Percentiles rank a stretch among this genome's conserved stretches.
Evolutionary conservation across 2,797 vertebrate genomes (phyloP).

Genomic region (Setipinna tenuifilis): DNA sequence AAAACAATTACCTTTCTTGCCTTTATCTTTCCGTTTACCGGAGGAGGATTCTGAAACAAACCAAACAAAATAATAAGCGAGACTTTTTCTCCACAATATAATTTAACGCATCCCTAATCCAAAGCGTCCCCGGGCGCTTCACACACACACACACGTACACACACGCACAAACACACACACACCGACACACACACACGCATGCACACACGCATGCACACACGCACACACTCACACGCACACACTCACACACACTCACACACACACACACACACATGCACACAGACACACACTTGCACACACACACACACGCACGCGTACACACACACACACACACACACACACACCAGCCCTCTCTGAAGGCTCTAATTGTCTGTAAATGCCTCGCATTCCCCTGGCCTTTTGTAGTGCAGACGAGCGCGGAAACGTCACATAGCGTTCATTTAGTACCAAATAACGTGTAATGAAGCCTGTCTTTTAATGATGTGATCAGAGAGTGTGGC

Average conservation of each 20-base stretch:
- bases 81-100: constrained; percentile 3
- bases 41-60: constrained; percentile 23
- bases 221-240: not conserved
- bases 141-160: not conserved
- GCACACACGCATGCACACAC: not conserved
- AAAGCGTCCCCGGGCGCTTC: not conserved
- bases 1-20: constrained; percentile 28
- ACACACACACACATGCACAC: not conserved
- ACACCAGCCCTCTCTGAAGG: not conserved
- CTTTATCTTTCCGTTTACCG: constrained; percentile 13
- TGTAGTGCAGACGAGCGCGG: not conserved
- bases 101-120: constrained; percentile 17
- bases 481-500: constrained; percentile 29
- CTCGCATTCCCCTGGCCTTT: not conserved
- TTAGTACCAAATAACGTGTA: constrained; percentile 21
- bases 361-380: constrained; percentile 24
- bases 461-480: constrained; percentile 36
- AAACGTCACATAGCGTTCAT: constrained; percentile 24
- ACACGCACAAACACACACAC: not conserved
- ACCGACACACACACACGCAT: not conserved
- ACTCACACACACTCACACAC: not conserved
- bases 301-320: not conserved
- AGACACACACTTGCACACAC: not conserved
- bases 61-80: constrained; percentile 50
- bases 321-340: not conserved